phyloP scores from a whole-genome alignment of 2,113 vertebrate species.

The Microtus richardsoni region DNA sequence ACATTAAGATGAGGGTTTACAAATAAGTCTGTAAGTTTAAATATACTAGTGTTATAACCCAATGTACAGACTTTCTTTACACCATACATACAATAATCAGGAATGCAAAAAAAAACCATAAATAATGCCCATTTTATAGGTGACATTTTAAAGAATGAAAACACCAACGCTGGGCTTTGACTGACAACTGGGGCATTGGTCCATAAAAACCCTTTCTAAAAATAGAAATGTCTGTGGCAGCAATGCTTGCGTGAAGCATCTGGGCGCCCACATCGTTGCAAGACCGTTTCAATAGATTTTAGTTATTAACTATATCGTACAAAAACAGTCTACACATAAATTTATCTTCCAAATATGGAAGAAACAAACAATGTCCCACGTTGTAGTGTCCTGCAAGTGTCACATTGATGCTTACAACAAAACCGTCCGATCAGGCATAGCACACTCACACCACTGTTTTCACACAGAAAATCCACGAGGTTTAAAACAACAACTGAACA shows the following conservation, averaged over 20 bases:
- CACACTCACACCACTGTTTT: constrained; percentile 86
- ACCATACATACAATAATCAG: constrained; percentile 94
- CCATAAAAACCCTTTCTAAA: constrained; percentile 92
- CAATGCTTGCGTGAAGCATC: constrained; percentile 92
- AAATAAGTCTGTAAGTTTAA: constrained; percentile 95
- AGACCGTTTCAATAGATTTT: constrained; percentile 88
- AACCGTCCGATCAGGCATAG: constrained; percentile 83
- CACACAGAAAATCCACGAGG: constrained; percentile 83
- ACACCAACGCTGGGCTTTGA: constrained; percentile 85
- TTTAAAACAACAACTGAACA: constrained; percentile 75
- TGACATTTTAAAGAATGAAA: constrained; percentile 85
- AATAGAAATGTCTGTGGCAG: constrained; percentile 93
- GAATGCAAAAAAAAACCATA: constrained; percentile 90
- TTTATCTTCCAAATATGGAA: constrained; percentile 93
- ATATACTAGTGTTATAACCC: constrained; percentile 96
- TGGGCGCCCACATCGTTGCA: constrained; percentile 87
- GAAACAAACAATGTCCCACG: constrained; percentile 91
- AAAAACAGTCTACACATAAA: constrained; percentile 89
- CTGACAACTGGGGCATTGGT: constrained; percentile 91
- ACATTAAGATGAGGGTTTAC: constrained; percentile 93
- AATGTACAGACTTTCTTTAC: constrained; percentile 96
- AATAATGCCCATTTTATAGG: constrained; percentile 90
- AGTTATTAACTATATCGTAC: constrained; percentile 87
- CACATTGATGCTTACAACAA: constrained; percentile 86
- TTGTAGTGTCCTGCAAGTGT: constrained; percentile 89